These are phyloP conservation scores for Eupithecia inturbata DNA, from an alignment of 2,888 invertebrate genomes.

Conservation along the genomic window DNA sequence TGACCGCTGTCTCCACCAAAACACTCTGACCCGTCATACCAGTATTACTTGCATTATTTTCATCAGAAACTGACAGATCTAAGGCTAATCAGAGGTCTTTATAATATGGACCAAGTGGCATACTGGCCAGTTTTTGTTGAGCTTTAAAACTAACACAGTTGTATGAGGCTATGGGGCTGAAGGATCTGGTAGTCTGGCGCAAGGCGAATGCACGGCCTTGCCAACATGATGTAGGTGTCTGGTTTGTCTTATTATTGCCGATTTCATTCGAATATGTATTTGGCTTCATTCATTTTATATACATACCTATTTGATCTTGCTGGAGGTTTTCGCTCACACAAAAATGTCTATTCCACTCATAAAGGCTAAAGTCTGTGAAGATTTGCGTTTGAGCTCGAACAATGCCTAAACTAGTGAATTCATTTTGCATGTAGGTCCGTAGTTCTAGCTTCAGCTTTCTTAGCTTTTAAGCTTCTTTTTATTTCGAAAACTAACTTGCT, in stretches of 20 bases:
- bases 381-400: background rate
- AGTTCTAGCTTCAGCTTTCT: too few relatives aligned
- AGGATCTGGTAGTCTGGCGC: slow-evolving; percentile 31
- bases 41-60: slow-evolving; percentile 14
- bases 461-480: background rate
- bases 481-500: background rate
- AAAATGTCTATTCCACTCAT: background rate
- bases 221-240: slow-evolving; percentile 38
- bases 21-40: slow-evolving; percentile 25
- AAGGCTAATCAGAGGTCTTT: slow-evolving; percentile 37
- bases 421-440: background rate
- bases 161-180: slow-evolving; percentile 13
- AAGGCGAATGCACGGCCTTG: slow-evolving; percentile 65
- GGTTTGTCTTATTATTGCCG: slow-evolving; percentile 8
- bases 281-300: background rate
- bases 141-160: background rate
- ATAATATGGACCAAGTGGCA: slow-evolving; percentile 26
- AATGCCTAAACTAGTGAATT: background rate
- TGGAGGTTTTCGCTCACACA: background rate
- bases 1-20: slow-evolving; percentile 38
- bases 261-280: background rate
- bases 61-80: slow-evolving; percentile 13
- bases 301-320: background rate
- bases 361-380: background rate
- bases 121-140: slow-evolving; percentile 22